phyloP scores from a whole-genome alignment of 1,140 invertebrate species.

The Bombus balteatus region DNA sequence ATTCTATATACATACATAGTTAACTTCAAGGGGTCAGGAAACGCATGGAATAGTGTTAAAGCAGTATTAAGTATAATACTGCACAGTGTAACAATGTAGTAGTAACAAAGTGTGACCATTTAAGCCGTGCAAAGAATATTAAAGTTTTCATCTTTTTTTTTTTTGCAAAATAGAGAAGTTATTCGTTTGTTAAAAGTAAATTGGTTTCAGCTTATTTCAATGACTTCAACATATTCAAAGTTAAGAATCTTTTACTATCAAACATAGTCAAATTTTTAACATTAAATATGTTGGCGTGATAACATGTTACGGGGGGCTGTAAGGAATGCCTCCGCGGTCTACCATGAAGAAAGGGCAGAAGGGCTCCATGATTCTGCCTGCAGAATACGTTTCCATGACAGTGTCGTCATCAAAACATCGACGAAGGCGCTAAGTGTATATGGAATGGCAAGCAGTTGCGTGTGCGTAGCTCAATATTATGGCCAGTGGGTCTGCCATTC shows the following conservation, averaged over 20 bases:
- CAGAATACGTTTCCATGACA: background rate
- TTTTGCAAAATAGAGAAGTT: background rate
- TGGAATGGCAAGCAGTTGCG: slow-evolving; percentile 20
- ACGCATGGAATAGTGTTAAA: too few species aligned
- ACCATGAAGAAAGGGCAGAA: background rate
- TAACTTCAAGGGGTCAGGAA: too few species aligned
- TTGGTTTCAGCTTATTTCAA: background rate
- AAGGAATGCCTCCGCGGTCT: background rate
- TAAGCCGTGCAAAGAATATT: too few species aligned
- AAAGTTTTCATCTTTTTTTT: too few species aligned
- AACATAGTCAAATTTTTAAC: background rate
- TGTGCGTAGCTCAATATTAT: slow-evolving; percentile 26
- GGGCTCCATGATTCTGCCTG: background rate
- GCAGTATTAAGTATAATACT: too few species aligned
- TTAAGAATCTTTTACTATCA: slow-evolving; percentile 4
- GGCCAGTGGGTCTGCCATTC: slow-evolving; percentile 1
- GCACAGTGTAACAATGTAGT: too few species aligned
- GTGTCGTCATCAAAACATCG: slow-evolving; percentile 33
- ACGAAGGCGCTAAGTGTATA: slow-evolving; percentile 13
- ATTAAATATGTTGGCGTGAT: slow-evolving; percentile 28
- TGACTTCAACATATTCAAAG: background rate
- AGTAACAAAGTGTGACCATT: too few species aligned
- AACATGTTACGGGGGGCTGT: background rate
- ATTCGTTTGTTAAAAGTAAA: too few species aligned
- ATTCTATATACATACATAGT: too few species aligned